Evolutionary conservation across 2,113 vertebrate genomes (phyloP), one percentile per base, ranked within the genome.

Genomic region (Cercopithecus mona): DNA sequence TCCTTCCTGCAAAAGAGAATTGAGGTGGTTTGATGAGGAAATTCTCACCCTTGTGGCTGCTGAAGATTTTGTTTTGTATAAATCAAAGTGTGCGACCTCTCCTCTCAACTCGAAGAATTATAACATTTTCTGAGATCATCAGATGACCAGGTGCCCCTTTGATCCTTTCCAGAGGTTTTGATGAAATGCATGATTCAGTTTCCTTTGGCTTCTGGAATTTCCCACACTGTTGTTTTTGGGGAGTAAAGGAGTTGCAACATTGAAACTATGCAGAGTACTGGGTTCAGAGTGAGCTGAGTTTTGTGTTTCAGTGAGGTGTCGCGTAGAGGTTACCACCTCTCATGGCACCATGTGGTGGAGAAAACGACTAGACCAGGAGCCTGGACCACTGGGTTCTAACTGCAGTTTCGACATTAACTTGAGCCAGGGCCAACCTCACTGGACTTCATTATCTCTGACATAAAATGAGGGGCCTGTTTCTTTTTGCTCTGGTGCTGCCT

Each of bases 181-280:
- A 90, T 78, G 38, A 92, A 87, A 85, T 81, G 35, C 14, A n/a
- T 35, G 61, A 93, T 52, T 90, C 89, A 16, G 48, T 91, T 95
- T 93, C 86, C 73, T 90, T 86, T 57, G 66, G 17, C 27, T 38
- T 40, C 40, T 75, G 72, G 18, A 52, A 87, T 85, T 85, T 97
- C 59, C 68, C 2, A 5, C 30, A 35, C 38, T 35, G 20, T 27
- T 32, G 14, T 73, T 73, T 86, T 17, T 6, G 79, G 52, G 48
- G 10, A 81, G 17, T 12, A 23, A n/a, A 90, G 43, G 72, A 45
- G 45, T 66, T 87, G 27, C 48, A 11, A 17, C 9, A 27, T 38
- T 16, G 79, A 78, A 23, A 18, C 20, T 25, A 27, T 68, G 66
- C 66, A 68, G 32, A 68, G 48, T 45, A 0, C 35, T 35, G 14